A percentile compares a stretch with the other conserved stretches of the same genome.
Evolutionary conservation across 2,797 vertebrate genomes (phyloP).

Genomic region (Sphenopsis melanotis): DNA sequence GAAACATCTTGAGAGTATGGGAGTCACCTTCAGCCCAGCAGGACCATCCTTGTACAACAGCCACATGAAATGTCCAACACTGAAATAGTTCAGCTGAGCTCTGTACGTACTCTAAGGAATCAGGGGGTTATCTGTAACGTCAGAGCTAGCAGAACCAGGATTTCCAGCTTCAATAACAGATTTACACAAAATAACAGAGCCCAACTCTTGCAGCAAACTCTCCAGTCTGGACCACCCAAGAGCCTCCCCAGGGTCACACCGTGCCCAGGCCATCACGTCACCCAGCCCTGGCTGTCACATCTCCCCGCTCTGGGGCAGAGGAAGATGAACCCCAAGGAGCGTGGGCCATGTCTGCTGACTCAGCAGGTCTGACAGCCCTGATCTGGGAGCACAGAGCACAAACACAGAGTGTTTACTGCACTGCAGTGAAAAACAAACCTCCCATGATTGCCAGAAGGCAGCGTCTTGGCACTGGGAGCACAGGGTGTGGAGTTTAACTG

Average conservation of each 20-base stretch:
- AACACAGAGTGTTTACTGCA: background rate
- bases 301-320: background rate
- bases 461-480: background rate
- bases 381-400: background rate
- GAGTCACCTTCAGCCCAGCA: background rate
- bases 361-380: background rate
- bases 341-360: background rate
- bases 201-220: background rate
- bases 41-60: background rate
- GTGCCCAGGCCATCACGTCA: accelerated
- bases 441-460: background rate
- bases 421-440: background rate
- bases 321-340: background rate
- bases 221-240: background rate
- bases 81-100: background rate
- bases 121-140: background rate
- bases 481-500: background rate
- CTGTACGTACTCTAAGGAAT: background rate
- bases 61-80: background rate
- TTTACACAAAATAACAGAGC: background rate
- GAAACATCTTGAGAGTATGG: background rate
- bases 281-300: background rate
- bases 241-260: too few species aligned
- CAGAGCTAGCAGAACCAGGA: background rate
- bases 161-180: background rate